Conservation (phyloP, 2,888 invertebrate genomes). For the Stenotaenia linearis region DNA sequence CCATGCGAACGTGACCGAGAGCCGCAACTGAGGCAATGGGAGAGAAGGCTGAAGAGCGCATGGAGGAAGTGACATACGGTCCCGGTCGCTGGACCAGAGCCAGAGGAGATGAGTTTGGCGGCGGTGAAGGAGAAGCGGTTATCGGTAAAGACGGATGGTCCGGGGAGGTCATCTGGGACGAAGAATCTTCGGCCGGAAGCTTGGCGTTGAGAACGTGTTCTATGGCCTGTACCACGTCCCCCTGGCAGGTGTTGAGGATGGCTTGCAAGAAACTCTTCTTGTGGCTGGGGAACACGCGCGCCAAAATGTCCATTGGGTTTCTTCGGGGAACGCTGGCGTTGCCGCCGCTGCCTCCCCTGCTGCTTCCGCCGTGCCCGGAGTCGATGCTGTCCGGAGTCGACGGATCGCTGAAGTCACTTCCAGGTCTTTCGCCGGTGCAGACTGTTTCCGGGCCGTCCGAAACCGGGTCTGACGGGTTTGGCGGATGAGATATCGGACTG, state of each 20-base stretch:
- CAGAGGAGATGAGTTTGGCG: background rate
- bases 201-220: slow-evolving; percentile 61
- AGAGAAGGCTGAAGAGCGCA: slow-evolving; percentile 43
- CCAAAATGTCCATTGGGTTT: slow-evolving; percentile 72
- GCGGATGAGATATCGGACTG: background rate
- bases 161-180: background rate
- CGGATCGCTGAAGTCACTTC: slow-evolving; percentile 29
- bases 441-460: background rate
- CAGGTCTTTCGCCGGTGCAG: background rate
- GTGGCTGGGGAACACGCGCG: slow-evolving; percentile 82
- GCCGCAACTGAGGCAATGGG: slow-evolving; percentile 34
- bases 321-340: slow-evolving; percentile 24
- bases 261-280: slow-evolving; percentile 80
- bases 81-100: slow-evolving; percentile 30
- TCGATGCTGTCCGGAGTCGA: slow-evolving; percentile 32
- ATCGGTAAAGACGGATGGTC: background rate
- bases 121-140: slow-evolving; percentile 21
- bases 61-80: slow-evolving; percentile 1
- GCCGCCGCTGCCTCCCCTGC: background rate
- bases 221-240: slow-evolving; percentile 88
- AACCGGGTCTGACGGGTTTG: background rate
- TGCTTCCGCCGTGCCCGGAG: background rate
- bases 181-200: background rate
- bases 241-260: slow-evolving; percentile 73
- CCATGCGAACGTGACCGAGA: slow-evolving; percentile 32